A percentile compares a stretch with the other conserved stretches of the same genome.
These are phyloP conservation scores for Myotis yumanensis DNA, from an alignment of 2,113 vertebrate genomes.

Conservation along the genomic window DNA sequence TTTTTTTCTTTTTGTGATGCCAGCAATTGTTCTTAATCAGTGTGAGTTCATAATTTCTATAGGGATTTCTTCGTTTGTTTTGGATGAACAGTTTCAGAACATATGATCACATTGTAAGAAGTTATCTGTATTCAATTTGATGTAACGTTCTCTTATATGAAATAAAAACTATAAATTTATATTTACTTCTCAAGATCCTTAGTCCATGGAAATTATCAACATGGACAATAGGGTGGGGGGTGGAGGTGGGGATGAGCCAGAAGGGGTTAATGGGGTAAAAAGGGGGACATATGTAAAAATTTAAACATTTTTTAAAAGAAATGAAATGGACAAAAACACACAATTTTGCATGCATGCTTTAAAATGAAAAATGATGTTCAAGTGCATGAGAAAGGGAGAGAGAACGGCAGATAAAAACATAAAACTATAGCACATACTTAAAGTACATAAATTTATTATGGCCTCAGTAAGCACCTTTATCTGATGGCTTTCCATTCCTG, in stretches of 20 bases:
- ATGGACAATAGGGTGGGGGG: background rate
- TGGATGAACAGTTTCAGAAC: background rate
- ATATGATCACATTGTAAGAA: background rate
- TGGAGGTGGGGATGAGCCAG: no score
- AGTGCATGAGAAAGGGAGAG: background rate
- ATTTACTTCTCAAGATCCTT: background rate
- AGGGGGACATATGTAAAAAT: no score
- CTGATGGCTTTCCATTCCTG: background rate
- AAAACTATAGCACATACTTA: background rate
- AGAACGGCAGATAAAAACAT: background rate
- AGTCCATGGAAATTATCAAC: background rate
- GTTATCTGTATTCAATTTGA: background rate
- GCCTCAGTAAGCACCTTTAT: background rate
- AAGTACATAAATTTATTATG: background rate
- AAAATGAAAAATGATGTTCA: constrained; percentile 32
- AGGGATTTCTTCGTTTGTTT: background rate
- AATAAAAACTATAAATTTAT: background rate
- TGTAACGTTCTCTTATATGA: background rate
- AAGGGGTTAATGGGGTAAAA: no score
- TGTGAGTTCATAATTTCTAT: background rate
- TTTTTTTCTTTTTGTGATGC: background rate
- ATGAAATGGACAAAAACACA: constrained; percentile 1
- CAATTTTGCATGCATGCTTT: background rate
- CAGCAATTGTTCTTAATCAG: background rate
- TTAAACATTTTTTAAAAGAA: background rate